Evolutionary conservation across 2,797 vertebrate genomes (phyloP).

Genomic region (Setipinna tenuifilis): DNA sequence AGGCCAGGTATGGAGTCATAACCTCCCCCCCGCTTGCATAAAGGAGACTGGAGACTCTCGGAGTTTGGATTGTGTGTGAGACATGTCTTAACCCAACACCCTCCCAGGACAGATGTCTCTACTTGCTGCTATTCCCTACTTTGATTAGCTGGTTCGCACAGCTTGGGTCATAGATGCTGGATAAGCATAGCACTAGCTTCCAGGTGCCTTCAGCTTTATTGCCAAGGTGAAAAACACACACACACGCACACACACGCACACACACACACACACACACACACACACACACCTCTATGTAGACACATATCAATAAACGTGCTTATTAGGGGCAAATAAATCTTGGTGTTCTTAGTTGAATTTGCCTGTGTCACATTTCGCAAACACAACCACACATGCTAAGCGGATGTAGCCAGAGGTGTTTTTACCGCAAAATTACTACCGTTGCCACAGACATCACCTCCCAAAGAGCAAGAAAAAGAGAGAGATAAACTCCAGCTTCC

Average conservation of each 20-base stretch:
- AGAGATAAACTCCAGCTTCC: slow-evolving; percentile 56
- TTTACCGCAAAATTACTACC: slow-evolving; percentile 50
- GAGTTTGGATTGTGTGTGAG: neutral
- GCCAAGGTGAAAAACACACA: neutral
- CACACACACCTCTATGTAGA: slow-evolving; percentile 23
- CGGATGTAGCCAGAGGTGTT: slow-evolving; percentile 52
- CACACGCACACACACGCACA: neutral
- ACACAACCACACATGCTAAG: slow-evolving; percentile 27
- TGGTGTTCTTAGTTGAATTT: slow-evolving; percentile 25
- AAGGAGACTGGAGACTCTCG: slow-evolving; percentile 33
- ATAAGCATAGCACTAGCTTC: neutral
- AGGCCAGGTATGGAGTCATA: slow-evolving; percentile 47
- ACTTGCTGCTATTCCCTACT: neutral
- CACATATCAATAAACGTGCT: slow-evolving; percentile 42
- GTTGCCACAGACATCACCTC: slow-evolving; percentile 49
- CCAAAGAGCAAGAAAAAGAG: slow-evolving; percentile 27
- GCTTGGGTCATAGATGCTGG: neutral
- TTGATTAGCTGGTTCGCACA: neutral
- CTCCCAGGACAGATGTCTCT: neutral
- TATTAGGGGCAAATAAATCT: slow-evolving; percentile 56
- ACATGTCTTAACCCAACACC: slow-evolving; percentile 60
- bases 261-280: neutral
- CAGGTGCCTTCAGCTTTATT: neutral
- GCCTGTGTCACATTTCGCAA: slow-evolving; percentile 42
- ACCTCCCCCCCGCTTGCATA: slow-evolving; percentile 4